Percentiles rank a stretch among this genome's conserved stretches.
Evolutionary conservation across 1,140 invertebrate species (phyloP).

Genomic region (Drosophila ambigua): DNA sequence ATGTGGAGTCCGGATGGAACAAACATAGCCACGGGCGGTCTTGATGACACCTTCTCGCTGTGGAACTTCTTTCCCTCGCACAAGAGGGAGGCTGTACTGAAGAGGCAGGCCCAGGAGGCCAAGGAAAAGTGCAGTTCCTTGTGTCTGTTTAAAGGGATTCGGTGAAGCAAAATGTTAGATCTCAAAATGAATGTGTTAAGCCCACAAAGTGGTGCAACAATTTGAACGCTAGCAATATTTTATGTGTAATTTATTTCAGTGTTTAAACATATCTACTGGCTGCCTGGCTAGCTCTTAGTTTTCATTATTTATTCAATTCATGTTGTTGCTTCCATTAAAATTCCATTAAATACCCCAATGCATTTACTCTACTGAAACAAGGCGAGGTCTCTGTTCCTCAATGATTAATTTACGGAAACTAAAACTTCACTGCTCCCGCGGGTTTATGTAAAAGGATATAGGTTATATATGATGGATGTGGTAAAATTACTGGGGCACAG

Average conservation of each 20-base stretch:
- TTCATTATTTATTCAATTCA: slow-evolving; percentile 59
- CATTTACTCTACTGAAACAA: slow-evolving; percentile 4
- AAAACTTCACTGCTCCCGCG: slow-evolving; percentile 32
- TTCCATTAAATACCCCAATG: slow-evolving; percentile 36
- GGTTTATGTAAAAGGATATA: slow-evolving; percentile 33
- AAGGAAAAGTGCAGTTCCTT: slow-evolving; percentile 24
- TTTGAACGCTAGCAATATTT: background rate
- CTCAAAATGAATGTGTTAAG: background rate
- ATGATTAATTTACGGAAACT: slow-evolving; percentile 20
- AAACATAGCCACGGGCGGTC: slow-evolving; percentile 65
- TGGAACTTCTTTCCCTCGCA: slow-evolving; percentile 70
- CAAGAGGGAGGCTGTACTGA: slow-evolving; percentile 14
- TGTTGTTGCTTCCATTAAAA: slow-evolving; percentile 49
- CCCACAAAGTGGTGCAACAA: background rate
- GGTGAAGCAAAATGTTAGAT: slow-evolving; percentile 13
- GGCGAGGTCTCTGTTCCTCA: too few relatives aligned
- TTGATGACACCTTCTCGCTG: slow-evolving; percentile 73
- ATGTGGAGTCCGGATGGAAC: slow-evolving; percentile 80
- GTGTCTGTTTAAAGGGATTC: slow-evolving; percentile 37
- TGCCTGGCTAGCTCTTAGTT: slow-evolving; percentile 10
- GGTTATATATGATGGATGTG: too few relatives aligned
- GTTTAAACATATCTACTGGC: slow-evolving; percentile 16
- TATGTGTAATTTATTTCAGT: slow-evolving; percentile 27
- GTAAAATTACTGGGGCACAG: slow-evolving; percentile 14
- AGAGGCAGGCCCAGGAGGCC: background rate